phyloP scores from a whole-genome alignment of 2,888 invertebrate species.

The Busseola fusca region DNA sequence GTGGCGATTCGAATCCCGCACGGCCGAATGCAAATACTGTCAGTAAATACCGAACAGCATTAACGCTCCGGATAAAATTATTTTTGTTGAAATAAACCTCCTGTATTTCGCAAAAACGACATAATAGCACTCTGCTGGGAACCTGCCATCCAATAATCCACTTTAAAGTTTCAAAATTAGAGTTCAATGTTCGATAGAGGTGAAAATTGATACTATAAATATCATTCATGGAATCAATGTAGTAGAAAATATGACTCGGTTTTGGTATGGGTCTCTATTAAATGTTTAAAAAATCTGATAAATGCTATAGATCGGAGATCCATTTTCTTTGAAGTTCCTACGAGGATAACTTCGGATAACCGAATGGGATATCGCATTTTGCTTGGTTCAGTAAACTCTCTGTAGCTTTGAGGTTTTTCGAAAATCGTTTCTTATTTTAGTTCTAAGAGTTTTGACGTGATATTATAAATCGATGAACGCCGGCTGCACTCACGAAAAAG shows the following conservation, averaged over 20 bases:
- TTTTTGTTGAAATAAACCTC: constrained; percentile 60
- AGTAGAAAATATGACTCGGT: constrained; percentile 59
- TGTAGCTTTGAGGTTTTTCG: not conserved
- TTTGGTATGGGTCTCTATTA: constrained; percentile 33
- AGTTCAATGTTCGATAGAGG: constrained; percentile 11
- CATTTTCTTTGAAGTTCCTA: constrained; percentile 28
- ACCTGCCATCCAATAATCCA: constrained; percentile 6
- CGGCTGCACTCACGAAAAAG: no score
- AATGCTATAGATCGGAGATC: constrained; percentile 24
- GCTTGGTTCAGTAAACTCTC: not conserved
- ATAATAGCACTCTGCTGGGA: constrained; percentile 22
- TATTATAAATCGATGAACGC: no score
- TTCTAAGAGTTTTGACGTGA: no score
- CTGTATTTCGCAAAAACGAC: constrained; percentile 41
- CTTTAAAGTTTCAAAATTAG: not conserved
- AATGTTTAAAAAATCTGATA: constrained; percentile 43
- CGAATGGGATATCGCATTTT: constrained; percentile 5
- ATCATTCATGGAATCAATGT: constrained; percentile 59
- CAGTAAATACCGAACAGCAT: constrained; percentile 56
- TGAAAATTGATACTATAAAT: constrained; percentile 32
- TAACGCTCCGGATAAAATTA: constrained; percentile 59
- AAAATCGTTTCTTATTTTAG: not conserved
- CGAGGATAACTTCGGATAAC: constrained; percentile 20
- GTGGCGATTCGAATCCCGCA: constrained; percentile 55
- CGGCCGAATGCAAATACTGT: constrained; percentile 55